Evolutionary conservation across 2,113 vertebrate species (phyloP).

Genomic region (Tricholaema leucomelas): DNA sequence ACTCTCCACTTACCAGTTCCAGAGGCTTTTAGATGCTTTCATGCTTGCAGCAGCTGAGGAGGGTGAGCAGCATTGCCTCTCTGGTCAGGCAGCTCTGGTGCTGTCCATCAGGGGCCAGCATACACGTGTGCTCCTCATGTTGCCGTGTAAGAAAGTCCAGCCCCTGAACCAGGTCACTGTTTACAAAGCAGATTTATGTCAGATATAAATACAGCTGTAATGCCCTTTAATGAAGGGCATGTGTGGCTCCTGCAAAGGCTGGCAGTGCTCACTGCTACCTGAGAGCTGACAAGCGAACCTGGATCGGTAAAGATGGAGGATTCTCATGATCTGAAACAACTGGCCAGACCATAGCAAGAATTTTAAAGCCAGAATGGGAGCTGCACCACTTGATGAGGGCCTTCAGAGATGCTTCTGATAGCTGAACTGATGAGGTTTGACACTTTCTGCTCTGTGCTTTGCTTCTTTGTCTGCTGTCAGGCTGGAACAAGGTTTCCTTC

Average conservation of each 20-base stretch:
- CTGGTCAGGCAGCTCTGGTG: not conserved
- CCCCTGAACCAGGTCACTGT: constrained; percentile 24
- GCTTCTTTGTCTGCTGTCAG: not conserved
- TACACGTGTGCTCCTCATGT: not conserved
- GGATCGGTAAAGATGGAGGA: not conserved
- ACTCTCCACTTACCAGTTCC: not conserved
- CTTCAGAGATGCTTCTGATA: not conserved
- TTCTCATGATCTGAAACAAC: not conserved
- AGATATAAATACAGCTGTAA: constrained; percentile 33
- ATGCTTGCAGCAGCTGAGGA: accelerated
- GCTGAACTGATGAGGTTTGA: not conserved
- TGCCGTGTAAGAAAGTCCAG: not conserved
- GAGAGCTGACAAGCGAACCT: not conserved
- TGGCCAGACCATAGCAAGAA: not conserved
- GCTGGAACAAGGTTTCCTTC: not conserved
- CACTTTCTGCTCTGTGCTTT: not conserved
- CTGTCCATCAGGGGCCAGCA: not conserved
- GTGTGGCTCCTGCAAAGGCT: not conserved
- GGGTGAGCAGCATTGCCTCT: not conserved
- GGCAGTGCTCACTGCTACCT: not conserved
- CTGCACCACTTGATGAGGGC: accelerated
- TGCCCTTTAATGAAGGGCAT: not conserved
- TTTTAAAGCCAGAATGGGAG: not conserved
- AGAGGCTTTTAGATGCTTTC: not conserved
- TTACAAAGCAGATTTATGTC: constrained; percentile 45